Conservation (phyloP, 2,888 invertebrate species). For the Drosophila neotestacea region DNA sequence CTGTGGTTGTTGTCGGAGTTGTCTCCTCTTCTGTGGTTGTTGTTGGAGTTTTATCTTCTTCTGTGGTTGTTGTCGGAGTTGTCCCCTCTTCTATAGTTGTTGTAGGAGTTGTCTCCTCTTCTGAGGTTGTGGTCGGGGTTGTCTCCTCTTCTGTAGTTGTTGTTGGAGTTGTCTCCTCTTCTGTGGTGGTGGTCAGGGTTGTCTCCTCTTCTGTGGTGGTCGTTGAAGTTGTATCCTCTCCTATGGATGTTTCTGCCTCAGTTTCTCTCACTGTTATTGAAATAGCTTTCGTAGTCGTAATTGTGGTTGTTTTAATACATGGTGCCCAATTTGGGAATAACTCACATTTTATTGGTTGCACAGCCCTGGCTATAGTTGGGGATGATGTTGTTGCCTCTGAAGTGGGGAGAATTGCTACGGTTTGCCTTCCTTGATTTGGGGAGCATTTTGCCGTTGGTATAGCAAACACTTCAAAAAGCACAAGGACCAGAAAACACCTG, state of each 20-base stretch:
- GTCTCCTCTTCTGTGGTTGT: neutral
- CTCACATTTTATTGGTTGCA: neutral
- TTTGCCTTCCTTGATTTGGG: neutral
- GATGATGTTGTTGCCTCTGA: neutral
- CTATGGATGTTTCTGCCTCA: neutral
- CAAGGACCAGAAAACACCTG: conserved; percentile 7
- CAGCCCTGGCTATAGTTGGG: neutral
- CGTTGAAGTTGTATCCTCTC: no score
- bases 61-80: neutral
- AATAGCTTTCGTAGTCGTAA: no score
- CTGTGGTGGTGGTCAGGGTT: neutral
- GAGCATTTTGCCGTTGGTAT: neutral
- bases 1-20: neutral
- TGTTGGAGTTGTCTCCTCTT: neutral
- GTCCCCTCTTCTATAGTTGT: neutral
- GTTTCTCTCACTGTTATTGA: neutral
- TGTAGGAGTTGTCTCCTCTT: neutral
- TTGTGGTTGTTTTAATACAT: neutral
- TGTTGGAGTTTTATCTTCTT: neutral
- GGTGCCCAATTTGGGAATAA: conserved; percentile 1
- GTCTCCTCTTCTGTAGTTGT: neutral
- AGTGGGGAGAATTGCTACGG: neutral
- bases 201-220: neutral
- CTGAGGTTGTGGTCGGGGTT: neutral
- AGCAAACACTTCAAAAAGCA: conserved; percentile 5